Evolutionary conservation across 2,888 invertebrate genomes (phyloP).

Genomic region (Dryobota labecula): DNA sequence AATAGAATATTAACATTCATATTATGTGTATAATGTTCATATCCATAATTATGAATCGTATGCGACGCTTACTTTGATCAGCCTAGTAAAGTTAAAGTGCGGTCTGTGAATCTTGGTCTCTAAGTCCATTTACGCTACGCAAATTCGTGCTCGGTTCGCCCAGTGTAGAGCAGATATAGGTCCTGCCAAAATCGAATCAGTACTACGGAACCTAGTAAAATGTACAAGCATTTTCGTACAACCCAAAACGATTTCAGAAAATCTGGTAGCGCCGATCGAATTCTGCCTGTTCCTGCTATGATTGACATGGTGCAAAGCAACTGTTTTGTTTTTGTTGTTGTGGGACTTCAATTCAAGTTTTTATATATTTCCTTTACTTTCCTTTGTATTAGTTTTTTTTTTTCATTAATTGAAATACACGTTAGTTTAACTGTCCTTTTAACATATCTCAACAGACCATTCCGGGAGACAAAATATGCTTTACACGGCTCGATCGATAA

Average conservation of each 20-base stretch:
- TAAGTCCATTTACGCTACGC: background rate
- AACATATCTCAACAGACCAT: background rate
- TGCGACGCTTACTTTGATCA: background rate
- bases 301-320: background rate
- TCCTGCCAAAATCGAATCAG: background rate
- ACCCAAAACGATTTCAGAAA: background rate
- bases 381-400: background rate
- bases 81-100: background rate
- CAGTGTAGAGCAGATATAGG: background rate
- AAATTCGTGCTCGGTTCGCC: background rate
- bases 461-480: background rate
- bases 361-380: background rate
- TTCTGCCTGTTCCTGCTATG: background rate
- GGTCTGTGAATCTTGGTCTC: background rate
- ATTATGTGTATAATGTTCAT: background rate
- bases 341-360: background rate
- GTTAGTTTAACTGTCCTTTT: background rate
- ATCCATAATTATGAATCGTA: background rate
- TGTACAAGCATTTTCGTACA: background rate
- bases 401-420: background rate
- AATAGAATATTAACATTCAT: background rate
- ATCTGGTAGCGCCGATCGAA: background rate
- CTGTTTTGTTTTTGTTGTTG: background rate
- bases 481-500: background rate
- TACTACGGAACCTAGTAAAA: slow-evolving; percentile 5